Evolutionary conservation across 2,113 vertebrate genomes (phyloP).

Genomic region (Onychostruthus taczanowskii): DNA sequence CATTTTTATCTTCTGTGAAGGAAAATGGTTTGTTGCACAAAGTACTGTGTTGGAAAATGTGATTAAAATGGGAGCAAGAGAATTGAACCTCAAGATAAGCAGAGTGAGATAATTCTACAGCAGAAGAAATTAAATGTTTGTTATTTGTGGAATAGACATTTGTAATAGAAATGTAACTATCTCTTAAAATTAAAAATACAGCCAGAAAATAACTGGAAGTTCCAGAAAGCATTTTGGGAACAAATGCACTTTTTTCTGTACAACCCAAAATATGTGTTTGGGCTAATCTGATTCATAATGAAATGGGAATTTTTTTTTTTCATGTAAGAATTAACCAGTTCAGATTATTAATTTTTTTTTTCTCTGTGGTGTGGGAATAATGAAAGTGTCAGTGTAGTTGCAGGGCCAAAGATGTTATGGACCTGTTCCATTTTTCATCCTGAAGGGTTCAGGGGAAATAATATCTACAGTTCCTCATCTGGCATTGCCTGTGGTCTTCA

Average conservation of each 20-base stretch:
- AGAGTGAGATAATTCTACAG: conserved; percentile 2
- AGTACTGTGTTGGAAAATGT: conserved; percentile 17
- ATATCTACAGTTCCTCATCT: not conserved
- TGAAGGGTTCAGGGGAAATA: not conserved
- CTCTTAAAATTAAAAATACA: not conserved
- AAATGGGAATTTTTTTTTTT: not conserved
- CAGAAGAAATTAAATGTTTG: conserved; percentile 15
- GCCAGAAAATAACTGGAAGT: not conserved
- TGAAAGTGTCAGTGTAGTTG: not conserved
- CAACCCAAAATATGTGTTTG: not conserved
- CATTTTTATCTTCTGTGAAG: not conserved
- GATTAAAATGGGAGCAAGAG: conserved; percentile 30
- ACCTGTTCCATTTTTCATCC: not conserved
- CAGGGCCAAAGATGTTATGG: not conserved
- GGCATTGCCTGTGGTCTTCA: not conserved
- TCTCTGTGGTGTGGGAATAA: not conserved
- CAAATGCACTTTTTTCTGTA: not conserved
- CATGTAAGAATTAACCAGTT: not conserved
- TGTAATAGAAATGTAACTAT: not conserved
- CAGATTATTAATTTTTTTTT: not conserved
- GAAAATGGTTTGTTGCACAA: not conserved
- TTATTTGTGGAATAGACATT: not conserved
- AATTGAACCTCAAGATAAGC: conserved; percentile 5
- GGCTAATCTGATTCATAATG: not conserved
- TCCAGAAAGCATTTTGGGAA: not conserved